Percentiles rank a stretch among this genome's conserved stretches.
Evolutionary conservation across 2,113 vertebrate genomes (phyloP).

Genomic region (Reinhardtius hippoglossoides): DNA sequence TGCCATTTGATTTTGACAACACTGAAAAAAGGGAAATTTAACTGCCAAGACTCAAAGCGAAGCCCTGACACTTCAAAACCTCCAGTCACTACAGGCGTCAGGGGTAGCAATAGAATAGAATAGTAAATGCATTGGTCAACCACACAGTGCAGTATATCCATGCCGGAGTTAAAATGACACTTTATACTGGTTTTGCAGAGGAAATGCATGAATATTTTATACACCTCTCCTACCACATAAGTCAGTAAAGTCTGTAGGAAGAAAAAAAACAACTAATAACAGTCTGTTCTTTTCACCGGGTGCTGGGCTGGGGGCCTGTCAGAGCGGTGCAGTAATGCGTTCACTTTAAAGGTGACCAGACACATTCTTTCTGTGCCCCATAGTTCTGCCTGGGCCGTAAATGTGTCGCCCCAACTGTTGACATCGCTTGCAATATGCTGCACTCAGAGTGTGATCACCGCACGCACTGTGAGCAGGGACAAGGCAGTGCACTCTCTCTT

Average conservation of each 20-base stretch:
- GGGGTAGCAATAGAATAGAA: slow-evolving; percentile 44
- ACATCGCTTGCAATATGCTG: slow-evolving; percentile 78
- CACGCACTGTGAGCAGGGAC: slow-evolving; percentile 69
- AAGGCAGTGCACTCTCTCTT: slow-evolving; percentile 49
- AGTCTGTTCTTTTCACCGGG: slow-evolving; percentile 57
- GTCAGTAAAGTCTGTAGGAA: slow-evolving; percentile 48
- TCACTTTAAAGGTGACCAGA: slow-evolving; percentile 62
- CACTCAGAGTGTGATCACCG: slow-evolving; percentile 54
- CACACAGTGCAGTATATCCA: slow-evolving; percentile 22
- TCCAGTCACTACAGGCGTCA: slow-evolving; percentile 16
- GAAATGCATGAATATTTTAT: slow-evolving; percentile 72
- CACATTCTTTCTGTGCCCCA: slow-evolving; percentile 57
- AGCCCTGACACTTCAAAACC: slow-evolving; percentile 23
- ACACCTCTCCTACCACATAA: slow-evolving; percentile 48
- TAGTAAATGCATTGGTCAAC: slow-evolving; percentile 47
- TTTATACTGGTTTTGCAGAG: slow-evolving; percentile 56
- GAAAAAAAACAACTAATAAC: slow-evolving; percentile 41
- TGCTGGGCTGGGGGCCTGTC: slow-evolving; percentile 20
- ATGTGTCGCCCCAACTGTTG: slow-evolving; percentile 78
- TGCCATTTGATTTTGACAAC: slow-evolving; percentile 12
- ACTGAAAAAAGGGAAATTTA: slow-evolving; percentile 11
- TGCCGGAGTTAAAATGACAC: slow-evolving; percentile 54
- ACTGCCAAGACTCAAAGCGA: slow-evolving; percentile 26
- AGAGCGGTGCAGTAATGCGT: slow-evolving; percentile 40
- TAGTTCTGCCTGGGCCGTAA: slow-evolving; percentile 63